A percentile compares a stretch with the other conserved stretches of the same genome.
Conservation (phyloP, 2,797 vertebrate genomes). For the Chloroceryle amazona region DNA sequence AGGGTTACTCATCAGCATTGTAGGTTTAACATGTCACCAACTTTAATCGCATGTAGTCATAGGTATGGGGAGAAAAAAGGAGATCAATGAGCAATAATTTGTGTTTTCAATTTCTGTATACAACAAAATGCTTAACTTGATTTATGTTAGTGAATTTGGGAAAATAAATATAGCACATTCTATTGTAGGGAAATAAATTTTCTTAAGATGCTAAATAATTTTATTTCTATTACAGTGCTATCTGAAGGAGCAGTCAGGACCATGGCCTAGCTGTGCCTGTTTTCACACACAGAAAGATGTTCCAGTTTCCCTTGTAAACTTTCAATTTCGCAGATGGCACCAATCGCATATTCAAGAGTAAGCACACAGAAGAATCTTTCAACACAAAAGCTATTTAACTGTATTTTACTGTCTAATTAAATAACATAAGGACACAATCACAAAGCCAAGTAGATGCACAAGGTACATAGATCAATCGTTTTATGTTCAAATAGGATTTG, state of each 20-base stretch:
- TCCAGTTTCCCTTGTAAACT: background rate
- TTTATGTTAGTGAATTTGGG: background rate
- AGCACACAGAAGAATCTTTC: background rate
- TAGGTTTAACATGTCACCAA: background rate
- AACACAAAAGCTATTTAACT: background rate
- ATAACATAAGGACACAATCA: background rate
- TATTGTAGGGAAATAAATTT: background rate
- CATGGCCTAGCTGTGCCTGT: background rate
- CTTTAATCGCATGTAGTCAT: background rate
- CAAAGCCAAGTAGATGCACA: background rate
- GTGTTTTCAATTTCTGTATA: background rate
- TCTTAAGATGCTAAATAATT: background rate
- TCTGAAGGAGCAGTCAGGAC: background rate
- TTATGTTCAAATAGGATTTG: background rate
- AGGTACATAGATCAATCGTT: background rate
- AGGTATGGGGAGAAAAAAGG: background rate
- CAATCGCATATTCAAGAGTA: background rate
- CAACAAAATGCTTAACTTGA: background rate
- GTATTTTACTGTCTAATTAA: background rate
- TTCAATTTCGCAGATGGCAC: background rate
- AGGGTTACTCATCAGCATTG: background rate
- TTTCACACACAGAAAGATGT: background rate
- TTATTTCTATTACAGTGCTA: background rate
- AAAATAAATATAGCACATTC: background rate
- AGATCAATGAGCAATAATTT: background rate